phyloP scores from a whole-genome alignment of 2,888 invertebrate genomes.

The Dryococelus australis region DNA sequence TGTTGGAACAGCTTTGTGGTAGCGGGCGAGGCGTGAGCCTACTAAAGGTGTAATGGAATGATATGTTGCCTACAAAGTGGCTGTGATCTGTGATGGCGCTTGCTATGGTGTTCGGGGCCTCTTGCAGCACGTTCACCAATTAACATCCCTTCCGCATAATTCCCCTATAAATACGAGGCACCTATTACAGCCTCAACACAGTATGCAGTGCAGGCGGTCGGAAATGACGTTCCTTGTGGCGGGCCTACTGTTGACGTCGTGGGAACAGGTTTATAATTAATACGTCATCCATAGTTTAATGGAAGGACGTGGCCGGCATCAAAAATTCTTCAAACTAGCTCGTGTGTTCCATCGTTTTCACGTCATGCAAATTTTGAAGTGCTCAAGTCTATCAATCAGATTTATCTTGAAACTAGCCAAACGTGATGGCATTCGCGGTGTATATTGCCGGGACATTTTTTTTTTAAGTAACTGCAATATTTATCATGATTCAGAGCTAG shows the following conservation, averaged over 20 bases:
- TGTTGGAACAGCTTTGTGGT: neutral
- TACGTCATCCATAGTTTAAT: constrained; percentile 5
- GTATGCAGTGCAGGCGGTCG: neutral
- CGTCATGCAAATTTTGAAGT: neutral
- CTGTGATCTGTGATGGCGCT: neutral
- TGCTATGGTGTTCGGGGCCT: neutral
- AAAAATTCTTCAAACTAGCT: neutral
- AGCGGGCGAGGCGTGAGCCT: neutral
- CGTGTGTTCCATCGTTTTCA: neutral
- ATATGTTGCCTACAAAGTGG: neutral
- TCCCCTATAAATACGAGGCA: neutral
- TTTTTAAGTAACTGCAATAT: no score
- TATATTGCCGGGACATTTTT: neutral
- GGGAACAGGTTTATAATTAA: constrained; percentile 16
- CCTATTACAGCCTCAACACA: neutral
- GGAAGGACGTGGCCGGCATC: neutral
- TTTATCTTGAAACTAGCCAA: neutral
- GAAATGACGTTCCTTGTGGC: neutral
- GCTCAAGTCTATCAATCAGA: neutral
- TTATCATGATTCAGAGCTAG: no score
- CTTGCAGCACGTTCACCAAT: neutral
- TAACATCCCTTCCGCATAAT: neutral
- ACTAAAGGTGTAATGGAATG: neutral
- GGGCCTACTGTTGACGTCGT: neutral
- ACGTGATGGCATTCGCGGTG: neutral